Conservation (phyloP, 1,140 invertebrate genomes). For the Meloidogyne hapla region DNA sequence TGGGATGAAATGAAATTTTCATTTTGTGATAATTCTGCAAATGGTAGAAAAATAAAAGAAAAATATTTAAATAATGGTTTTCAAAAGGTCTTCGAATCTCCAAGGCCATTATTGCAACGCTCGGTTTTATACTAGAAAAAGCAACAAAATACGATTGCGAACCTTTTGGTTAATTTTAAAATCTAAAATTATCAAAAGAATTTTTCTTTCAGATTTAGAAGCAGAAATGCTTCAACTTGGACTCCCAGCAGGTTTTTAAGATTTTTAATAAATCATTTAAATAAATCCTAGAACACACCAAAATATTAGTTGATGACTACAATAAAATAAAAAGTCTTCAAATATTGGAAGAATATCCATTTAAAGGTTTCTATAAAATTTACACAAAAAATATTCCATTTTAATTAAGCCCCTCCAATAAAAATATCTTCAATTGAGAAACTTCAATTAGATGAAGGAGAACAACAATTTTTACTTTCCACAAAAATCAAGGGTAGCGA, state of each 20-base stretch:
- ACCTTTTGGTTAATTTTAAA: neutral
- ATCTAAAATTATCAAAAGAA: no score
- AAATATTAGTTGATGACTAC: constrained; percentile 32
- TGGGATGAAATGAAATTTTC: constrained; percentile 7
- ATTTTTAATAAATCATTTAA: constrained; percentile 5
- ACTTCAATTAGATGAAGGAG: neutral
- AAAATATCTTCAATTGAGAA: neutral
- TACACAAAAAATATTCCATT: neutral
- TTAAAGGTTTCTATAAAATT: constrained; percentile 10
- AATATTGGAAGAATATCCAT: constrained; percentile 2
- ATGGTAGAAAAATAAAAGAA: neutral
- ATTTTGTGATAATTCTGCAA: neutral
- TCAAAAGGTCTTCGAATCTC: constrained; percentile 34
- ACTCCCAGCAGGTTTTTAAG: constrained; percentile 27
- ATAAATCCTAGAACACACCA: constrained; percentile 40
- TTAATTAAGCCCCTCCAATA: neutral
- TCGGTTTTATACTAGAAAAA: constrained; percentile 49
- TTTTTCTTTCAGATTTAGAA: constrained; percentile 34
- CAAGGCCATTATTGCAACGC: constrained; percentile 45
- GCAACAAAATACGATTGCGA: constrained; percentile 47
- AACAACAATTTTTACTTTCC: neutral
- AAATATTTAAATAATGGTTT: neutral
- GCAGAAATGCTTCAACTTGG: constrained; percentile 50
- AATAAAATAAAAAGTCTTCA: neutral
- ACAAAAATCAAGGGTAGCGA: neutral